Evolutionary conservation across 2,113 vertebrate species (phyloP), one percentile per base, ranked within the genome.

Genomic region (Sialia sialis): DNA sequence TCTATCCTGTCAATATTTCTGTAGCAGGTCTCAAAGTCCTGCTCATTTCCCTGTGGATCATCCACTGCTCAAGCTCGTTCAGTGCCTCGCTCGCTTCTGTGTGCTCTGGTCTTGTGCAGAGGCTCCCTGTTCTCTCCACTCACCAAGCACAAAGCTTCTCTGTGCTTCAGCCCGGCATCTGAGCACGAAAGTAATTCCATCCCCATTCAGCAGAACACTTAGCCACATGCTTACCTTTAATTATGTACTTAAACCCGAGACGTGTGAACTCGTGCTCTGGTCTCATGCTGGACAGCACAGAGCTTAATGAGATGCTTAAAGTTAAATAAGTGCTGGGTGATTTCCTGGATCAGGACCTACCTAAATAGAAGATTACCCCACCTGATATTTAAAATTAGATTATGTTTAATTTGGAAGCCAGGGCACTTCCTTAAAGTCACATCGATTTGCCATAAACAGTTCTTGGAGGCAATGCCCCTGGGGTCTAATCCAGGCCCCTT

Each of bases 311-410:
- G 84, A 70, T 63, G 46, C 59, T 93, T 89, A 38, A 77, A 89
- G 44, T 69, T 69, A 51, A 89, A 7, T 64, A 84, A 91, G 63
- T 84, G 17, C 52, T 90, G 22, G 8, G 25, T 72, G 85, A 66
- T 86, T 94, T 97, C 90, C 93, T 97, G 95, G 90, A 95, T 93
- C 85, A 77, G 78, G 92, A 91, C 75, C 85, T 90, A 80, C 58
- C 79, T 85, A 54, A 95, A 77, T 11, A 63, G 79, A 59, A 77
- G 84, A 85, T 93, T 95, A 66, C n/a, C 68, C 30, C 34, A 90
- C 75, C 84, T 93, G 70, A 77, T 93, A 70, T 67, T 93, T 94
- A 90, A 91, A 87, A 80, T 77, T 34, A 83, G 58, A 89, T 89
- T 67, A 70, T 16, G 76, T 52, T 89, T 75, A 56, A 68, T 86